phyloP scores from a whole-genome alignment of 2,113 vertebrate species.

The Propithecus coquereli region DNA sequence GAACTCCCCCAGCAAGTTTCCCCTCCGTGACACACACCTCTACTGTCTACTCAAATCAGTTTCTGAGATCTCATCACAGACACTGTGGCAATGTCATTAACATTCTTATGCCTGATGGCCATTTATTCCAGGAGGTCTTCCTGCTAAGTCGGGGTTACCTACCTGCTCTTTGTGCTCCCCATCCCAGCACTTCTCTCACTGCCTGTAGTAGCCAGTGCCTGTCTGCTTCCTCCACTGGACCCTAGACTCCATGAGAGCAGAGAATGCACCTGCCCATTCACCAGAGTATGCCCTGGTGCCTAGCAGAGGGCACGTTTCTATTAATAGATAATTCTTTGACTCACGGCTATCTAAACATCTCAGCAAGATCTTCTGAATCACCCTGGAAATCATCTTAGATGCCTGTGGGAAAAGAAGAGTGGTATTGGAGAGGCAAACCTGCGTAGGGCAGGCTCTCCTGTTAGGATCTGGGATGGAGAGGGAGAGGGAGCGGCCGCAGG shows the following conservation, averaged over 20 bases:
- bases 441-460: background rate
- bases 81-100: background rate
- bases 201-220: background rate
- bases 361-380: background rate
- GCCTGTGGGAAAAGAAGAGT: background rate
- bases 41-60: background rate
- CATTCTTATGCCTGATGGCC: background rate
- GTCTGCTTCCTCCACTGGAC: background rate
- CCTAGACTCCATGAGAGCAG: background rate
- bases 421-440: background rate
- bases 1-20: background rate
- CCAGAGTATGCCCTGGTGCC: fast-evolving
- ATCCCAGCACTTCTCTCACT: background rate
- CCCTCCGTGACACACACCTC: background rate
- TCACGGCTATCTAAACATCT: background rate
- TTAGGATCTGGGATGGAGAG: background rate
- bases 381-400: background rate
- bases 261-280: background rate
- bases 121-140: background rate
- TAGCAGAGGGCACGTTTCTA: background rate
- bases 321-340: background rate
- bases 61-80: background rate
- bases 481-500: background rate
- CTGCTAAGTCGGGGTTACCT: background rate
- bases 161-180: background rate